Evolutionary conservation across 2,888 invertebrate genomes (phyloP), one percentile per base, ranked within the genome.

Genomic region (Drosophila niveifrons): DNA sequence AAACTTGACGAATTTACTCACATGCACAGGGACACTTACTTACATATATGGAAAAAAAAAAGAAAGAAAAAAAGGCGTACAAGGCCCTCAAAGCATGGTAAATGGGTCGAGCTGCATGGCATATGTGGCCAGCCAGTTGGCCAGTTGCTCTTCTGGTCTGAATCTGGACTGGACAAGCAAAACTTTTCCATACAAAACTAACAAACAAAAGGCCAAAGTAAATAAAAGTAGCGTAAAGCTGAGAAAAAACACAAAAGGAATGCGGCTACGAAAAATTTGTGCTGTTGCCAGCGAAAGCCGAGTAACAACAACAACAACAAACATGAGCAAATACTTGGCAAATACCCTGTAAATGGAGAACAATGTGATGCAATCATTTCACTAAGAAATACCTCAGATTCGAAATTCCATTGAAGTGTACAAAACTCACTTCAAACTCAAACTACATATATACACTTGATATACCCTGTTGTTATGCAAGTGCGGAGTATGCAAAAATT

Each of bases 1-100:
- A 71, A 89, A 86, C 88, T 79, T 88, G 90, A 85, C 88, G 90
- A 85, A 86, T 82, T 88, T 77, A 69, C 82, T 67, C 72, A 36
- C 29, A 31, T 47, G 53, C 53, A 51, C 57, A 53, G 17, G 17
- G 23, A 46, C 23, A 58, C 48, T 50, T 4, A 34, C 23, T 36
- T 36, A 13, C 15, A 34, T 31, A 11, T 29, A 31, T n/a, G 8
- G 13, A 46, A 17, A 52, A 53, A 52, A 53, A 51, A 63, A 47
- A 47, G 0, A 15, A n/a, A 28, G 4, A 9, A 17, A 43, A 31
- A 31, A 17, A 28, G 23, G 23, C 23, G 4, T 13, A n/a, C 23
- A 43, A 51, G 31, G 6, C 34, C 10, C 31, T 1, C 15, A 8
- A 31, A 18, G 31, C 41, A 36, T 34, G 28, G 29, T 1, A 67